Evolutionary conservation across 2,113 vertebrate genomes (phyloP).

Genomic region (Candoia aspera): DNA sequence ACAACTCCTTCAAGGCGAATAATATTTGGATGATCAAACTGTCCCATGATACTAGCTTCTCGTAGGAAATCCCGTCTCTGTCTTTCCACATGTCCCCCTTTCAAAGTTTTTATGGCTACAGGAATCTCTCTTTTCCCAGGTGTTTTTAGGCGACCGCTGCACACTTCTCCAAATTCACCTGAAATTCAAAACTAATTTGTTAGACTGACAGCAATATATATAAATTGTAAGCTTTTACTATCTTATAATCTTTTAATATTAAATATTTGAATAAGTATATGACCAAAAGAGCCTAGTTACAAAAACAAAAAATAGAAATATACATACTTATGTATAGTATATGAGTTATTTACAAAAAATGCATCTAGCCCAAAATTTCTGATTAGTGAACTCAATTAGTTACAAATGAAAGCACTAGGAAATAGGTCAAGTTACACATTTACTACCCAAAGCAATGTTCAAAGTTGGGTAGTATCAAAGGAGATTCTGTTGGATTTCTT

Average conservation of each 20-base stretch:
- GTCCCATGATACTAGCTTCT: slow-evolving; percentile 96
- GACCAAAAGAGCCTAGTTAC: neutral
- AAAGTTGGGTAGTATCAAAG: neutral
- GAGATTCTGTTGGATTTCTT: neutral
- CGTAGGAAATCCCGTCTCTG: slow-evolving; percentile 93
- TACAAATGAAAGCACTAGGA: neutral
- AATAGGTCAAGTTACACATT: neutral
- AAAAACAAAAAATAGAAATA: neutral
- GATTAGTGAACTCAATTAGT: neutral
- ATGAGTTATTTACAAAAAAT: neutral
- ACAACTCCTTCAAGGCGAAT: slow-evolving; percentile 93
- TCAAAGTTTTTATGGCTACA: slow-evolving; percentile 94
- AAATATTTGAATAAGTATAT: neutral
- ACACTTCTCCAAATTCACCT: slow-evolving; percentile 97
- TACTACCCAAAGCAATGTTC: neutral
- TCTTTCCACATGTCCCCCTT: slow-evolving; percentile 89
- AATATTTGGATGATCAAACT: slow-evolving; percentile 95
- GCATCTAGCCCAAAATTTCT: neutral
- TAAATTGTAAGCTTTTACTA: neutral
- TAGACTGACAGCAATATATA: slow-evolving; percentile 18
- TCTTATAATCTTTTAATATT: neutral
- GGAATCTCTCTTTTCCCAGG: slow-evolving; percentile 94
- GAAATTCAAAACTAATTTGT: slow-evolving; percentile 44
- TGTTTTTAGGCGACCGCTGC: slow-evolving; percentile 90
- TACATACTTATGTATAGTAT: neutral